Conservation (phyloP, 2,888 invertebrate species). For the Tetranychus truncatus region DNA sequence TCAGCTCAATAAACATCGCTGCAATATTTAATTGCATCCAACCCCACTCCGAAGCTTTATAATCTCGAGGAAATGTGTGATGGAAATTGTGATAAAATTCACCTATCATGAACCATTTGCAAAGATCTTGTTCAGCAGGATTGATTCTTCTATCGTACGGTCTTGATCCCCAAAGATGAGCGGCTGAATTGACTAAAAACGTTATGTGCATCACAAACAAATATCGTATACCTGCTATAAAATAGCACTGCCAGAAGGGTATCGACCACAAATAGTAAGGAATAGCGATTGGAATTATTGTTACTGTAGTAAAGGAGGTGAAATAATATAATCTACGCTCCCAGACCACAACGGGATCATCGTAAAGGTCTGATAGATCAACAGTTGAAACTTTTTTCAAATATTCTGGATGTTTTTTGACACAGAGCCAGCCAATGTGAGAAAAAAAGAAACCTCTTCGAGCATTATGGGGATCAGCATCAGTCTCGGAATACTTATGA, state of each 20-base stretch:
- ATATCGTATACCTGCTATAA: not conserved
- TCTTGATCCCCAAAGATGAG: not conserved
- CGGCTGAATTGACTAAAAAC: not conserved
- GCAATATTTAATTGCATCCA: conserved; percentile 13
- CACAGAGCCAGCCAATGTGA: not conserved
- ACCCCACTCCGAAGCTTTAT: conserved; percentile 14
- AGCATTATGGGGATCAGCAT: not conserved
- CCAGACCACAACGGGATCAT: not conserved
- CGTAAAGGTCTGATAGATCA: not conserved
- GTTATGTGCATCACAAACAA: not conserved
- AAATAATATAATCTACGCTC: not conserved
- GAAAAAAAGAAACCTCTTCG: not conserved
- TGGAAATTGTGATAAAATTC: conserved; percentile 18
- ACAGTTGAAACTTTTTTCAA: not conserved
- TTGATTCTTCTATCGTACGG: not conserved
- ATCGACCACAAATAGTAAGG: not conserved
- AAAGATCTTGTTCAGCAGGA: not conserved
- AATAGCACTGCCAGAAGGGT: not conserved
- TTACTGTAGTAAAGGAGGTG: not conserved
- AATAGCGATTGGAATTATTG: not conserved
- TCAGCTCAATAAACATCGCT: conserved; percentile 12
- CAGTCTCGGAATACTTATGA: not conserved
- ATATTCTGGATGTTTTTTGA: not conserved
- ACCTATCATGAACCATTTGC: not conserved
- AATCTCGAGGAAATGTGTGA: conserved; percentile 17